Evolutionary conservation across 64 coral and sea anemone species (phyloP), one percentile per base, ranked within the genome.

Genomic region (Catalaphyllia jardinei): DNA sequence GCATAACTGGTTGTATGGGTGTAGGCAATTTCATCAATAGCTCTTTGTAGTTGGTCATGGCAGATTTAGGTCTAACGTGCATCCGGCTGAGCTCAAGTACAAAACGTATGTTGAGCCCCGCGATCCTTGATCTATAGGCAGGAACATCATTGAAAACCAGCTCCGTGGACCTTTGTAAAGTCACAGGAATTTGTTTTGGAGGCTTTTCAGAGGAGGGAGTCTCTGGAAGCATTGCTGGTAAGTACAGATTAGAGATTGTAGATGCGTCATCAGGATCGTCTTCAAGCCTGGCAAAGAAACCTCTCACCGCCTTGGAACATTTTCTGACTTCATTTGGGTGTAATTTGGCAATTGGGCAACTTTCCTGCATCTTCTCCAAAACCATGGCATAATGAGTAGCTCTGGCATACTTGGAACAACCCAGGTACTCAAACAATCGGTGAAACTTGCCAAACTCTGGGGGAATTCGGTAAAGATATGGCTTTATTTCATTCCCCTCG

Each of bases 1-100:
- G 75, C 93, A 94, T 94, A 18, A 50, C 30, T 15, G 93, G 93
- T 10, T 76, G 88, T 22, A 94, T 6, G 5, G 16, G 27, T 46
- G 18, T n/a, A 78, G 93, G 93, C 13, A 83, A 77, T 67, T 86
- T 86, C 51, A 60, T 60, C 13, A 91, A n/a, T 8, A 91, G 5
- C 8, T 38, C 24, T 62, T 39, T 76, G 63, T 79, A 64, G 79
- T 35, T 91, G 10, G 15, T 67, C 62, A 51, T 60, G 0, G 22
- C 51, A 64, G 86, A 67, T 25, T 29, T 54, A 57, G 88, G 91
- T 14, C 25, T 73, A 1, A 31, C 71, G 2, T 30, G 0, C 27
- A 73, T 73, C 50, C 79, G 46, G 22, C 3, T 28, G 0, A 91
- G 88, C 33, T 91, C 87, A 29, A 94, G 75, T 15, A 91, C 65